Base-by-base conservation (phyloP, 1,140 invertebrate genomes). In the Penaeus vannamei region DNA sequence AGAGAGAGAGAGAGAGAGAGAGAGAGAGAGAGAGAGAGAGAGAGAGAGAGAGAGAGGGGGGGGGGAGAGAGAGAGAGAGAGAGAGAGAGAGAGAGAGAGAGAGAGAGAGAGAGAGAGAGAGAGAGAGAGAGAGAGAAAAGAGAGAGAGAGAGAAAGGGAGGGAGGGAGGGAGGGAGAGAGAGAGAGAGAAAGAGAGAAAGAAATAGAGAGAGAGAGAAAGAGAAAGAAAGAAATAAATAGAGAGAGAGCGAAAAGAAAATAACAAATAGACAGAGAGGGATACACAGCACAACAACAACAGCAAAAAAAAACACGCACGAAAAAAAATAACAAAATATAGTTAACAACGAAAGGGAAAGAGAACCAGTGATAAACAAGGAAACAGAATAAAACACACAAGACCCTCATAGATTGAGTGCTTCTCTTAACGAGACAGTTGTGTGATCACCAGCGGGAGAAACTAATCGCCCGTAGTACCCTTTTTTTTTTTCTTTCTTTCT, bases 111-210 rank as follows among this genome's bases (percentile, higher is more conserved):
- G 36, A 36, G 36, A 36, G 36, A 36, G 36, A 36, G 36, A 36
- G 36, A 36, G 36, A 36, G 36, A 36, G 5, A 5, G 36, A 5
- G 5, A 5, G 5, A 5, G 5, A 36, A 36, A 36, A 5, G 36
- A 36, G 36, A 36, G 36, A 36, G 36, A 36, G 36, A 53, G 46
- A 10, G 46, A 10, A 8, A 10, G 46, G 10, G 46, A 53, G 46
- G 0, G 8, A 5, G 46, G 19, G 2, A 46, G 77, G 46, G 36
- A 42, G 32, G 46, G 29, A 36, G 36, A 80, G 36, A 46, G 77
- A 80, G 77, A 77, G 72, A 42, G 72, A 77, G 29, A 46, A 26
- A 79, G 12, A 53, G 79, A 81, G 79, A 81, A 22, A 81, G 79
- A 53, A 22, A 53, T 46, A 23, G 42, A 53, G 42, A 81, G 46